A percentile compares a stretch with the other conserved stretches of the same genome.
phyloP scores from a whole-genome alignment of 2,888 invertebrate species.

The Harpagoxenus sublaevis region DNA sequence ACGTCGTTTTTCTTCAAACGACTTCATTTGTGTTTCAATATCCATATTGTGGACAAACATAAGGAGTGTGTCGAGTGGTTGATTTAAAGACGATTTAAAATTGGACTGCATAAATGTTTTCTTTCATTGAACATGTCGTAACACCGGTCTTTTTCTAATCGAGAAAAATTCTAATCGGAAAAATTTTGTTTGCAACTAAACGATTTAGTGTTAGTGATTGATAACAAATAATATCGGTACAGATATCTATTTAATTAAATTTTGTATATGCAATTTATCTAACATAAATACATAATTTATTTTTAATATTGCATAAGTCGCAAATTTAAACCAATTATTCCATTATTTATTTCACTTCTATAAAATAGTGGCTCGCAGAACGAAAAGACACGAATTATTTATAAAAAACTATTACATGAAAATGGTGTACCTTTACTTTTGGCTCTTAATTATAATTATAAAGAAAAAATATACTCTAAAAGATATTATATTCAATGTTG shows the following conservation, averaged over 20 bases:
- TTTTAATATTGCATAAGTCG: neutral
- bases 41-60: too few relatives aligned
- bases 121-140: too few relatives aligned
- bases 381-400: neutral
- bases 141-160: too few relatives aligned
- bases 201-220: neutral
- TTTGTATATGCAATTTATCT: neutral
- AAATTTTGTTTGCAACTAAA: neutral
- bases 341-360: neutral
- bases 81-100: too few relatives aligned
- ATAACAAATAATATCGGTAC: neutral
- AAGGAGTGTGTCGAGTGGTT: too few relatives aligned
- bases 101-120: too few relatives aligned
- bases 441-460: neutral
- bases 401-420: neutral
- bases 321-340: neutral
- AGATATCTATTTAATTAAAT: neutral
- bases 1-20: too few relatives aligned
- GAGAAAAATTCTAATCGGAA: too few relatives aligned
- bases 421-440: neutral
- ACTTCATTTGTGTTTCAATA: too few relatives aligned
- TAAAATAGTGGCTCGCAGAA: neutral
- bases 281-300: neutral
- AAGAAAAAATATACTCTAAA: neutral
- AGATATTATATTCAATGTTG: neutral